A percentile compares a stretch with the other conserved stretches of the same genome.
Evolutionary conservation across 2,797 vertebrate species (phyloP).

Genomic region (Synaphobranchus kaupii): DNA sequence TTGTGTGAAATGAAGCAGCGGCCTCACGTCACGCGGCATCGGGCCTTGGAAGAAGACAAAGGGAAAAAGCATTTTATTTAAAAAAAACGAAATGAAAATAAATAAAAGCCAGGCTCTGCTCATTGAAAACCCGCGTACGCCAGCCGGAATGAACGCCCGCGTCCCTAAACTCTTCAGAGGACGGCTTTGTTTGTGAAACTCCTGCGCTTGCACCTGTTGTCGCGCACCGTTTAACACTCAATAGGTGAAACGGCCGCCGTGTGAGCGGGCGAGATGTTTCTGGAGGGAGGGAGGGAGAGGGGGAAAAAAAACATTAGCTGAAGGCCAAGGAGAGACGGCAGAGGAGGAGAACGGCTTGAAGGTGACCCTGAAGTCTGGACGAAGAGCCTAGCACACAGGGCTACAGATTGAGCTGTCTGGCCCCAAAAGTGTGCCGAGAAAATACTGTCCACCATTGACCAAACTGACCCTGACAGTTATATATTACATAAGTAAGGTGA

Average conservation of each 20-base stretch:
- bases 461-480: slow-evolving; percentile 16
- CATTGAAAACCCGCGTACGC: no score
- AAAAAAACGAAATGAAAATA: neutral
- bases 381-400: neutral
- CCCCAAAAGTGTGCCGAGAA: neutral
- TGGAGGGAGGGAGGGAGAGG: neutral
- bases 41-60: no score
- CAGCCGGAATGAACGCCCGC: no score
- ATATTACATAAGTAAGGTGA: neutral
- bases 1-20: neutral
- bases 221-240: neutral
- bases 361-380: neutral
- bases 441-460: slow-evolving; percentile 7
- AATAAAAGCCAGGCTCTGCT: neutral
- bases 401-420: neutral
- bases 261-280: neutral
- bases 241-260: neutral
- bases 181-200: neutral
- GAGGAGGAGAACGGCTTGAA: neutral
- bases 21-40: no score
- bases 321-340: neutral
- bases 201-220: neutral
- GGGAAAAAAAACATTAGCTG: neutral
- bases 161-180: neutral
- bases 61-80: no score